Conservation (phyloP, 2,888 invertebrate genomes). For the Acrocera orbiculus region DNA sequence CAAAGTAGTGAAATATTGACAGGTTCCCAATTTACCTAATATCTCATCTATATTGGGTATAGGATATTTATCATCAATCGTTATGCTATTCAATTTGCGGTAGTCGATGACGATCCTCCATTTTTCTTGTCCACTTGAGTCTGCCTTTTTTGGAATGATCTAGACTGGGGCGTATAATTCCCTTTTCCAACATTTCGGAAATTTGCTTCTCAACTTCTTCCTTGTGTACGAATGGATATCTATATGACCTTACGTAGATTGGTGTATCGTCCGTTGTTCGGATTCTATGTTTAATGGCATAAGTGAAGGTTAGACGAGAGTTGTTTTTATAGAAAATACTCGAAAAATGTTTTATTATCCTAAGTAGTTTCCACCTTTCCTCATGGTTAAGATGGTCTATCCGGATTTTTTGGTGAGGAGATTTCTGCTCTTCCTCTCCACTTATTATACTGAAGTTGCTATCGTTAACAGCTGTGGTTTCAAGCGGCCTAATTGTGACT, state of each 20-base stretch:
- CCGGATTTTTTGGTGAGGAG: too few species aligned
- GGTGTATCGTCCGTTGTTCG: not conserved
- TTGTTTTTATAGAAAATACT: slow-evolving; percentile 1
- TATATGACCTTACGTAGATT: not conserved
- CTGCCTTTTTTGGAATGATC: slow-evolving; percentile 2
- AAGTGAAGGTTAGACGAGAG: not conserved
- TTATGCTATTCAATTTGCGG: slow-evolving; percentile 10
- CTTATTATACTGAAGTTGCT: too few species aligned
- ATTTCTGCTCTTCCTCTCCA: too few species aligned
- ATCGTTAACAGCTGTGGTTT: not conserved
- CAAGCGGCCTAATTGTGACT: not conserved
- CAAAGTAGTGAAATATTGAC: slow-evolving; percentile 15
- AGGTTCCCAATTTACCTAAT: slow-evolving; percentile 15
- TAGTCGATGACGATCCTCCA: slow-evolving; percentile 6
- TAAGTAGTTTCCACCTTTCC: not conserved
- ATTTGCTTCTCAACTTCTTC: slow-evolving; percentile 3
- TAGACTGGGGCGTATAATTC: slow-evolving; percentile 1
- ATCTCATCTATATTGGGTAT: slow-evolving; percentile 14
- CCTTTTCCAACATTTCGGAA: not conserved
- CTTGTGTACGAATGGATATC: slow-evolving; percentile 1
- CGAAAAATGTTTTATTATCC: not conserved
- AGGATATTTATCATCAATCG: slow-evolving; percentile 15
- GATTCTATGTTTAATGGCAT: slow-evolving; percentile 2
- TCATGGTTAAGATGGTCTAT: too few species aligned
- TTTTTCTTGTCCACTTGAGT: slow-evolving; percentile 3